Percentiles rank a stretch among this genome's conserved stretches.
Conservation (phyloP, 2,113 vertebrate species). For the Sitta europaea region DNA sequence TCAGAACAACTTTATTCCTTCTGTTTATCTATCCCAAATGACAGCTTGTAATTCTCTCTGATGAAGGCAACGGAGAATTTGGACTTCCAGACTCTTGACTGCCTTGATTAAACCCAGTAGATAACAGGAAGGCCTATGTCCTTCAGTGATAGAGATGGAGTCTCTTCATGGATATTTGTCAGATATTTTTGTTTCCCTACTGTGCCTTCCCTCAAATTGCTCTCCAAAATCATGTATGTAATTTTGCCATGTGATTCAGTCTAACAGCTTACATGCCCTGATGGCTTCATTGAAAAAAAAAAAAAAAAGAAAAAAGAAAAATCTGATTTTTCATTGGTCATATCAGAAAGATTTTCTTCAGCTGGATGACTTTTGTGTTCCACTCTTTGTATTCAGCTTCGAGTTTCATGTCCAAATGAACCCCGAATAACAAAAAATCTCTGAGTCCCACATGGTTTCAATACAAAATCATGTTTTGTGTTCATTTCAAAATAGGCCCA, state of each 20-base stretch:
- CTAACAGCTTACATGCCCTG: not conserved
- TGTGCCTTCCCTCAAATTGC: not conserved
- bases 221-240: not conserved
- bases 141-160: not conserved
- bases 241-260: not conserved
- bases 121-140: not conserved
- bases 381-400: slow-evolving; percentile 20
- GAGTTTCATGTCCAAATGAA: slow-evolving; percentile 27
- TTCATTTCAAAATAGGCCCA: slow-evolving; percentile 15
- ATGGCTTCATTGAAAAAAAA: not conserved
- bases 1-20: not conserved
- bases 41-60: not conserved
- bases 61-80: not conserved
- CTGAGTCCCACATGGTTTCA: slow-evolving; percentile 51
- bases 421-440: slow-evolving; percentile 12
- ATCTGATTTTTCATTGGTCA: not conserved
- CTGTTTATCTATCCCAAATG: not conserved
- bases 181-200: not conserved
- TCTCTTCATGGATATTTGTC: not conserved
- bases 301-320: not conserved
- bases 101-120: not conserved
- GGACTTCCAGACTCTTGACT: not conserved
- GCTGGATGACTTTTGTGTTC: not conserved
- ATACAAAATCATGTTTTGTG: slow-evolving; percentile 44
- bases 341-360: slow-evolving; percentile 20